Conservation (phyloP, 2,113 vertebrate species). For the Pseudorhombus dupliciocellatus region DNA sequence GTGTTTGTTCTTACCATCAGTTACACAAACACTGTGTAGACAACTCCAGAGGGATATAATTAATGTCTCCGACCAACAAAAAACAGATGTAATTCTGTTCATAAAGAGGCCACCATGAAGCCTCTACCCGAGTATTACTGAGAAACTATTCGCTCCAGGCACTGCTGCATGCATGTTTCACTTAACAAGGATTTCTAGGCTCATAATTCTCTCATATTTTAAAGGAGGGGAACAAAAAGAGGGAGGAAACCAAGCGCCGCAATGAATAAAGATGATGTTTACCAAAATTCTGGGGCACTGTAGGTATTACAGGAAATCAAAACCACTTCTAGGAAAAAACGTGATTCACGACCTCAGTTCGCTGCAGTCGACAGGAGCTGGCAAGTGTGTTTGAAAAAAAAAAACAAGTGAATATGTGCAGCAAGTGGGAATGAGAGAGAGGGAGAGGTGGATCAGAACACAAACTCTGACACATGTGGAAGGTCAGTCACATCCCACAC, state of each 20-base stretch:
- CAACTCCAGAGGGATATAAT: constrained; percentile 64
- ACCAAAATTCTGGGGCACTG: background rate
- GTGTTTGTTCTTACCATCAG: constrained; percentile 19
- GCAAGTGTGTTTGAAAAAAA: background rate
- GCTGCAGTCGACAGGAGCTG: background rate
- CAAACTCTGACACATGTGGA: constrained; percentile 27
- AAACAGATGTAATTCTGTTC: constrained; percentile 75
- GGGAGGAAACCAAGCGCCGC: constrained; percentile 1
- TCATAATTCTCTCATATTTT: constrained; percentile 35
- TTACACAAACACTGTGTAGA: constrained; percentile 42
- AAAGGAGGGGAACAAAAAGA: constrained; percentile 33
- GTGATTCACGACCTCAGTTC: background rate
- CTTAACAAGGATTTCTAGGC: constrained; percentile 60
- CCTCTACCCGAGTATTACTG: constrained; percentile 61
- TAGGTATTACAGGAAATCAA: constrained; percentile 4
- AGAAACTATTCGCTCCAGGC: constrained; percentile 72
- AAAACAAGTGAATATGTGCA: constrained; percentile 29
- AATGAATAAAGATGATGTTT: constrained; percentile 19
- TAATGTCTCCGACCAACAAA: constrained; percentile 74
- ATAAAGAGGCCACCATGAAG: constrained; percentile 67
- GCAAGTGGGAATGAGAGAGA: constrained; percentile 1
- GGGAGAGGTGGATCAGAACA: constrained; percentile 9
- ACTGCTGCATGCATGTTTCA: constrained; percentile 51
- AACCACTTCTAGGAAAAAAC: constrained; percentile 1
- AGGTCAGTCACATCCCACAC: constrained; percentile 21